Evolutionary conservation across 1,140 invertebrate species (phyloP).

Genomic region (Liolophura sinensis): DNA sequence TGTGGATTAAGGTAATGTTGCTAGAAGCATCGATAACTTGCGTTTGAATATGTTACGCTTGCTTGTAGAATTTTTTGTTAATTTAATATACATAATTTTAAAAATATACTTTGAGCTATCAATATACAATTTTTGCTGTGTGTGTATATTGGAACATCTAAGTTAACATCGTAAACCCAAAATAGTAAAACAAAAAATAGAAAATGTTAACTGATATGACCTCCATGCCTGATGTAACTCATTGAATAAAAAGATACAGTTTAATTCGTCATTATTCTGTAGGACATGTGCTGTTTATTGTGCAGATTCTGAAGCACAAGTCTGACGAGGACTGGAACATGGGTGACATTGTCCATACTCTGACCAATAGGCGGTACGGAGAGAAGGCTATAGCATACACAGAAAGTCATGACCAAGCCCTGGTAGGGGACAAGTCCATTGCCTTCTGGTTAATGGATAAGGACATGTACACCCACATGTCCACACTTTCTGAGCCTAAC

Average conservation of each 20-base stretch:
- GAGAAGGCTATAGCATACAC: conserved; percentile 96
- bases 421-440: conserved; percentile 98
- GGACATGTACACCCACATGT: conserved; percentile 98
- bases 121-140: too few species aligned
- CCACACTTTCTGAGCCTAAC: conserved; percentile 67
- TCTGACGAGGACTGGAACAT: conserved; percentile 96
- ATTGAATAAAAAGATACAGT: too few species aligned
- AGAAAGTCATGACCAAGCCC: conserved; percentile 97
- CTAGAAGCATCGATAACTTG: background rate
- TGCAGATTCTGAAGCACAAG: conserved; percentile 63
- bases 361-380: conserved; percentile 94
- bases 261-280: too few species aligned
- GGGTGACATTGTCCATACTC: conserved; percentile 86
- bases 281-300: conserved; percentile 2
- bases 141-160: too few species aligned
- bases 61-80: background rate
- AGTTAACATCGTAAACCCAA: too few species aligned
- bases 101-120: too few species aligned
- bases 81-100: background rate
- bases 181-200: too few species aligned
- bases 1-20: conserved; percentile 86
- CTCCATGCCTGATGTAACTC: too few species aligned
- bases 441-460: conserved; percentile 99
- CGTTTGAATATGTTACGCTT: background rate
- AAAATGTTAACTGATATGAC: too few species aligned